Conservation (phyloP, 1,140 invertebrate genomes). For the Pygmarrhopalites habei region DNA sequence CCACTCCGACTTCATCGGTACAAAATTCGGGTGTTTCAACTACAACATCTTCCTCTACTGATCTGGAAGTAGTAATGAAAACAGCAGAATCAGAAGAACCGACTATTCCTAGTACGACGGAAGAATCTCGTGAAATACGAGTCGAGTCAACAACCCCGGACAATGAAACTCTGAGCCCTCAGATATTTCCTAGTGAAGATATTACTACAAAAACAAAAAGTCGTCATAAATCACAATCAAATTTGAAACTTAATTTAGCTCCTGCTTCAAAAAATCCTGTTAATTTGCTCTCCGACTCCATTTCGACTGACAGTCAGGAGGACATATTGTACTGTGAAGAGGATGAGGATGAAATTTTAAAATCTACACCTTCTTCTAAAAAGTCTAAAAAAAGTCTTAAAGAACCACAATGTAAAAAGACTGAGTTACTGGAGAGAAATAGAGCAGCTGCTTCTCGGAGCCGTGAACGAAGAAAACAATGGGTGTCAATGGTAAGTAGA, state of each 20-base stretch:
- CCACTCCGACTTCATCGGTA: slow-evolving; percentile 2
- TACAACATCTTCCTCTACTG: neutral
- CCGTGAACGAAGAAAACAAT: slow-evolving; percentile 32
- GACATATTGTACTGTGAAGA: too few species aligned
- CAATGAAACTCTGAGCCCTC: neutral
- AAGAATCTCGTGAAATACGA: neutral
- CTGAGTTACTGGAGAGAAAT: slow-evolving; percentile 33
- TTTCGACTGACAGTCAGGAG: too few species aligned
- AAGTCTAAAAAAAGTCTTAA: neutral
- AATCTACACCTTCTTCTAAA: neutral
- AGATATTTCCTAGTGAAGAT: neutral
- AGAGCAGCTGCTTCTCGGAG: slow-evolving; percentile 28
- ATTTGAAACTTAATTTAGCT: neutral
- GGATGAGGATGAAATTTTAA: too few species aligned
- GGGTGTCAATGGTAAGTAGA: slow-evolving; percentile 5
- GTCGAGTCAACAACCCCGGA: slow-evolving; percentile 5
- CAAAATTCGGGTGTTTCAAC: slow-evolving; percentile 19
- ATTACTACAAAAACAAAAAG: too few species aligned
- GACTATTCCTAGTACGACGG: neutral
- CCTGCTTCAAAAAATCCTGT: neutral
- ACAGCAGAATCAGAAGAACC: too few species aligned
- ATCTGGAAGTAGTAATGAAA: neutral
- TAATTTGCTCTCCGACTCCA: neutral
- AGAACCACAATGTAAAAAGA: slow-evolving; percentile 6
- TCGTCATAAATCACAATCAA: neutral